Conservation (phyloP, 2,113 vertebrate species). For the Ginglymostoma cirratum region DNA sequence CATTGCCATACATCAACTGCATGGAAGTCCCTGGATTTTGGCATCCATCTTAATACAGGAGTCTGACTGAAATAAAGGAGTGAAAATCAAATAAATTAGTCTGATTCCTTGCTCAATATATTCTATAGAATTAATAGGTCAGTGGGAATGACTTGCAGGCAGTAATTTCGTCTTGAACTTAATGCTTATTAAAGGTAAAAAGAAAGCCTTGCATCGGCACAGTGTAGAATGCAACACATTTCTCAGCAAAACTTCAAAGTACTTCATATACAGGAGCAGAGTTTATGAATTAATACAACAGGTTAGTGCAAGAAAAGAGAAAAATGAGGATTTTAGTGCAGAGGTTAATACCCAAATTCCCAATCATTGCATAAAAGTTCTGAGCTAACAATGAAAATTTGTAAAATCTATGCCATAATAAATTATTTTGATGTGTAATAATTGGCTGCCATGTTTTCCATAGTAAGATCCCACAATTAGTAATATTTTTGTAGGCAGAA, state of each 20-base stretch:
- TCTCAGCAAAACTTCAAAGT: not conserved
- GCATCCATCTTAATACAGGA: slow-evolving; percentile 11
- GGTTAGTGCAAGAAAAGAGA: not conserved
- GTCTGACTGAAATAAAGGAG: not conserved
- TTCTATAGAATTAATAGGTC: not conserved
- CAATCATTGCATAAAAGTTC: not conserved
- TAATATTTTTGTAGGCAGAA: no score
- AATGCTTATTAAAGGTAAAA: not conserved
- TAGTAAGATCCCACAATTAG: not conserved
- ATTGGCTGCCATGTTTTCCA: not conserved
- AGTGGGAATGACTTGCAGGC: not conserved
- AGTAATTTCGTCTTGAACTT: not conserved
- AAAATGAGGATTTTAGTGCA: not conserved
- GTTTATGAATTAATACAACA: not conserved
- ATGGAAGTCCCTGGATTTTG: not conserved
- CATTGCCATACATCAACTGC: slow-evolving; percentile 20
- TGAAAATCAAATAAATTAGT: slow-evolving; percentile 22
- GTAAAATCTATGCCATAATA: not conserved
- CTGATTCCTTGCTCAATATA: no score
- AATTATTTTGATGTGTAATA: not conserved
- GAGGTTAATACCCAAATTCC: not conserved
- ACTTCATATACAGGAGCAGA: not conserved
- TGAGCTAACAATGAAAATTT: not conserved
- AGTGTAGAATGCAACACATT: not conserved
- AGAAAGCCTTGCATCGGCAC: not conserved